phyloP scores from a whole-genome alignment of 2,113 vertebrate genomes.

The Pteronura brasiliensis region DNA sequence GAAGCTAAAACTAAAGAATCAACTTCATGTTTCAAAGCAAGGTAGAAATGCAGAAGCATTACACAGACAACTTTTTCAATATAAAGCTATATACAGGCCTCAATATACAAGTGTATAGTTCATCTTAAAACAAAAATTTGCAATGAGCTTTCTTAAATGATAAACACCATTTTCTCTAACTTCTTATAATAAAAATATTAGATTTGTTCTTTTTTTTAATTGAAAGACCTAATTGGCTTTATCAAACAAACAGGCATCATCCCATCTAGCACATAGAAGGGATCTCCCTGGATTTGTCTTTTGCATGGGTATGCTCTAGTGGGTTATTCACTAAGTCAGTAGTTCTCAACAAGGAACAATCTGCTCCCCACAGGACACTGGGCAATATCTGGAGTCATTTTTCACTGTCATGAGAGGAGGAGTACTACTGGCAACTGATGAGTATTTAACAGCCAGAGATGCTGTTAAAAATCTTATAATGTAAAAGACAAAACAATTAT shows the following conservation, averaged over 20 bases:
- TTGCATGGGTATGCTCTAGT: neutral
- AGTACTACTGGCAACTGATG: neutral
- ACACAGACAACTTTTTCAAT: neutral
- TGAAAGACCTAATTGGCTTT: neutral
- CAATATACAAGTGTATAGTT: neutral
- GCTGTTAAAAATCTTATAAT: neutral
- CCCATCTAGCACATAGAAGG: neutral
- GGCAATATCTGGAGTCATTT: neutral
- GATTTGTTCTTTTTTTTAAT: neutral
- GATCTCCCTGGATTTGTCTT: neutral
- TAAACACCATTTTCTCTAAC: neutral
- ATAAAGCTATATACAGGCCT: neutral
- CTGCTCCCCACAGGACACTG: neutral
- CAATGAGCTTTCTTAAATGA: slow-evolving; percentile 26
- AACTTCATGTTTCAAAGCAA: slow-evolving; percentile 42
- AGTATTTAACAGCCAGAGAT: neutral
- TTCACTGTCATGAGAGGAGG: neutral
- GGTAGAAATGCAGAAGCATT: neutral
- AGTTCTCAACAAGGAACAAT: neutral
- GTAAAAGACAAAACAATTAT: neutral
- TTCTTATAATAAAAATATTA: slow-evolving; percentile 14
- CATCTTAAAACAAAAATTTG: slow-evolving; percentile 21
- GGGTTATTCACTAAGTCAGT: neutral
- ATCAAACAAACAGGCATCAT: neutral
- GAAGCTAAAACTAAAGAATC: neutral